Conservation (phyloP, 2,113 vertebrate species). For the Eublepharis macularius region DNA sequence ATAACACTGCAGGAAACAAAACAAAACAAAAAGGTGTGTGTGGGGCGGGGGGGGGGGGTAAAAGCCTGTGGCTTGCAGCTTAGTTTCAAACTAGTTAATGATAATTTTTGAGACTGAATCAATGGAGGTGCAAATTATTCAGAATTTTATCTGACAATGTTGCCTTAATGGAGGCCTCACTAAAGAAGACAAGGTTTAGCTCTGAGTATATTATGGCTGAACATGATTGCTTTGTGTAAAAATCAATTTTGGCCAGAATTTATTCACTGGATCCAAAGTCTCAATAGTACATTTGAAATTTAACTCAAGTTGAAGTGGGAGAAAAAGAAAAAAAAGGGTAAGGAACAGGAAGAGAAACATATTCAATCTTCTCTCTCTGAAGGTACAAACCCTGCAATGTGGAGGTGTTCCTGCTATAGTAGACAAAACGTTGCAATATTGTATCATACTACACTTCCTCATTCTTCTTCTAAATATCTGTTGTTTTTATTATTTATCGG, state of each 20-base stretch:
- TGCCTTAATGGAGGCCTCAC: neutral
- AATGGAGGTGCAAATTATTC: slow-evolving; percentile 2
- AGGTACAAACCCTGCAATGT: neutral
- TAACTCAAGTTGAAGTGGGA: neutral
- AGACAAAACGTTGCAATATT: slow-evolving; percentile 1
- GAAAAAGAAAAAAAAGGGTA: neutral
- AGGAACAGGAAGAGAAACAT: neutral
- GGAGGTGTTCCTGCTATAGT: neutral
- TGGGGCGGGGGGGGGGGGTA: neutral
- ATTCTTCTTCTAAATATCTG: neutral
- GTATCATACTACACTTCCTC: neutral
- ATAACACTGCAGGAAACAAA: slow-evolving; percentile 18
- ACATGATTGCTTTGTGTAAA: neutral
- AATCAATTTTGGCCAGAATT: neutral
- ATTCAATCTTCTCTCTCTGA: neutral
- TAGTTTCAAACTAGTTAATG: accelerated
- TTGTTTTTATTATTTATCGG: neutral
- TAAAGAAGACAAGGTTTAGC: neutral
- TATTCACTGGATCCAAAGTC: neutral
- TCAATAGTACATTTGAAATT: neutral
- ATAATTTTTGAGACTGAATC: neutral
- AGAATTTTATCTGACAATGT: slow-evolving; percentile 8
- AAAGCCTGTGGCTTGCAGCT: accelerated
- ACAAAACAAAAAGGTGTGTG: no score
- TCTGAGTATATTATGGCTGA: neutral